Evolutionary conservation across 2,888 invertebrate species (phyloP), one percentile per base, ranked within the genome.

Genomic region (Cyrtodaria siliqua): DNA sequence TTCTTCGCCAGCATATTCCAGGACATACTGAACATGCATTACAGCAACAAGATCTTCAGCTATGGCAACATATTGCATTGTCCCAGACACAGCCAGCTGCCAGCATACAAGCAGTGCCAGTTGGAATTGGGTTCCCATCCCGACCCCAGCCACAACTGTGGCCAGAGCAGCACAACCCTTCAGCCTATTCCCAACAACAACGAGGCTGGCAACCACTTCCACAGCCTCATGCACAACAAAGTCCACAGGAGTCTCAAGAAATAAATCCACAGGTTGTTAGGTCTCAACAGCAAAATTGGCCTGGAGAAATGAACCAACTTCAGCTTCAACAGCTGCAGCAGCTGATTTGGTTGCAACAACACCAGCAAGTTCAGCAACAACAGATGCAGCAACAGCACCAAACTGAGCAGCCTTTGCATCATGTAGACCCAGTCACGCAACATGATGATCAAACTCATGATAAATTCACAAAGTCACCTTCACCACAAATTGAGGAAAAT

Each of bases 161-260:
- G 33, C 70, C 68, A 72, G 53, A 63, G 23, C 71, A 73, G 16
- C 73, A 70, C 27, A 61, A 60, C 14, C 60, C 68, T 40, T 63
- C 71, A n/a, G 68, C 63, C 27, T 70, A 73, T 12, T 63, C 49
- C 29, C 56, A 55, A 27, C 56, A 55, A 27, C 64, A 71, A 23
- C 55, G 62, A 29, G 70, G 79, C n/a, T 79, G 79, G 79, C 79
- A 79, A 52, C 73, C 78, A 33, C 66, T 78, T 38, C 78, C 78
- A 4, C 77, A 77, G 52, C 67, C 71, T 18, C 78, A 78, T 60
- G 64, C 78, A 44, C 78, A 78, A 27, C 78, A 72, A 29, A 78
- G 78, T 57, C 78, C 78, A 6, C 78, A 78, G 50, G 78, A 78
- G 52, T 64, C 78, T 6, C 78, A 78, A 40, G 78, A 78, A 23